Conservation (phyloP, 1,140 invertebrate genomes). For the Cyrtorhinus lividipennis region DNA sequence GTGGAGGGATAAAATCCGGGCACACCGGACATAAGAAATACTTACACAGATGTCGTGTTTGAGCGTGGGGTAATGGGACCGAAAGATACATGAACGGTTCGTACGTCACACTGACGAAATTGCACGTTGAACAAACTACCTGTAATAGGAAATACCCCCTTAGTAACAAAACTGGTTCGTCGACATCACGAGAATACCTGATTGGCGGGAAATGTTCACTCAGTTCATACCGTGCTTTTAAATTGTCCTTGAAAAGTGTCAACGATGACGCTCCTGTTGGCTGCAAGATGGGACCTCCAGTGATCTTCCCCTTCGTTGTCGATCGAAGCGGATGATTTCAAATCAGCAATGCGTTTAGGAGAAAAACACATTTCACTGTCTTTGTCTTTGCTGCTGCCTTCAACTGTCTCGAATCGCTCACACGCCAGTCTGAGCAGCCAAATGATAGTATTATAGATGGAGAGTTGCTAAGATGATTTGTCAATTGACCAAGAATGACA, state of each 20-base stretch:
- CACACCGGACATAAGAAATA: slow-evolving; percentile 20
- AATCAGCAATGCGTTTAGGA: not conserved
- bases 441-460: too few species aligned
- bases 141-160: too few species aligned
- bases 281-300: slow-evolving; percentile 44
- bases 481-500: too few species aligned
- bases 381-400: slow-evolving; percentile 1
- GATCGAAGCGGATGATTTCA: slow-evolving; percentile 24
- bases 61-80: slow-evolving; percentile 49
- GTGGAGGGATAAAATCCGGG: slow-evolving; percentile 15
- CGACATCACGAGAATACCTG: too few species aligned
- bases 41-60: slow-evolving; percentile 45
- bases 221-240: slow-evolving; percentile 54
- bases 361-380: not conserved
- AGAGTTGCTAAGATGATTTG: too few species aligned
- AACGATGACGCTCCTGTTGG: slow-evolving; percentile 49
- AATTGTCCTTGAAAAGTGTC: slow-evolving; percentile 58
- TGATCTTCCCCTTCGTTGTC: slow-evolving; percentile 41
- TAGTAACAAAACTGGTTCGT: too few species aligned
- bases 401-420: slow-evolving; percentile 15
- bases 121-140: slow-evolving; percentile 52
- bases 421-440: slow-evolving; percentile 24
- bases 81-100: slow-evolving; percentile 63
- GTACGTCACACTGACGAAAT: slow-evolving; percentile 51
- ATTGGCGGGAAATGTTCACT: too few species aligned